Conservation (phyloP, 92 coral and sea anemone species). For the Nematostella vectensis region DNA sequence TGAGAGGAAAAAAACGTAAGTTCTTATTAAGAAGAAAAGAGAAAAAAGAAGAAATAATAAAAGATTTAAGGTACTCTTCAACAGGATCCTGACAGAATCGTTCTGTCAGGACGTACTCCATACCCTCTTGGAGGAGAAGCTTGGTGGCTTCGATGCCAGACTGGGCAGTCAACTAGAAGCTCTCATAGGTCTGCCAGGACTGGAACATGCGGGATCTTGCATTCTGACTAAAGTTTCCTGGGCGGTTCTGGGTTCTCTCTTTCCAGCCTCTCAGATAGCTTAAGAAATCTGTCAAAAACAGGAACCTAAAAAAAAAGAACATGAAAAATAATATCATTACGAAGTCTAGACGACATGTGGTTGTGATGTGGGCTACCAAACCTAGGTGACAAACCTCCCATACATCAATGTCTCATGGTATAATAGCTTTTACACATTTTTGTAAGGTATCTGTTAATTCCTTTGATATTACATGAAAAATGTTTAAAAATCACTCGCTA, state of each 20-base stretch:
- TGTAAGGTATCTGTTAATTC: no score
- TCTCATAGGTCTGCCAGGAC: conserved; percentile 49
- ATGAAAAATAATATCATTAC: background rate
- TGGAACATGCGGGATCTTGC: conserved; percentile 46
- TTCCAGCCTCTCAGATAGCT: conserved; percentile 46
- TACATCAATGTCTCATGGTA: no score
- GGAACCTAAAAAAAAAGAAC: conserved; percentile 12
- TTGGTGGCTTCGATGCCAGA: conserved; percentile 41
- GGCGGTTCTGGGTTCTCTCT: conserved; percentile 36
- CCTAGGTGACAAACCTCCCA: no score
- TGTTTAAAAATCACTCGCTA: no score
- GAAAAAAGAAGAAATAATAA: no score
- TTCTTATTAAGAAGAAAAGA: no score
- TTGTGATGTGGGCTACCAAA: no score
- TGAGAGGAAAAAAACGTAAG: no score
- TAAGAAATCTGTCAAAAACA: conserved; percentile 19
- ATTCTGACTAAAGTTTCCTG: conserved; percentile 53
- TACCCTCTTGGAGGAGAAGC: conserved; percentile 38
- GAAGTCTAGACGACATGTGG: no score
- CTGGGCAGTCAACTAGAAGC: conserved; percentile 15
- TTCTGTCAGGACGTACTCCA: conserved; percentile 55
- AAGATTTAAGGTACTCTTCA: conserved; percentile 32
- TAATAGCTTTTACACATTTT: no score
- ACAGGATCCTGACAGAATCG: conserved; percentile 48
- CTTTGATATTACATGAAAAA: no score